Percentiles rank a stretch among this genome's conserved stretches.
Evolutionary conservation across 1,140 invertebrate species (phyloP).

Genomic region (Drosophila miranda): DNA sequence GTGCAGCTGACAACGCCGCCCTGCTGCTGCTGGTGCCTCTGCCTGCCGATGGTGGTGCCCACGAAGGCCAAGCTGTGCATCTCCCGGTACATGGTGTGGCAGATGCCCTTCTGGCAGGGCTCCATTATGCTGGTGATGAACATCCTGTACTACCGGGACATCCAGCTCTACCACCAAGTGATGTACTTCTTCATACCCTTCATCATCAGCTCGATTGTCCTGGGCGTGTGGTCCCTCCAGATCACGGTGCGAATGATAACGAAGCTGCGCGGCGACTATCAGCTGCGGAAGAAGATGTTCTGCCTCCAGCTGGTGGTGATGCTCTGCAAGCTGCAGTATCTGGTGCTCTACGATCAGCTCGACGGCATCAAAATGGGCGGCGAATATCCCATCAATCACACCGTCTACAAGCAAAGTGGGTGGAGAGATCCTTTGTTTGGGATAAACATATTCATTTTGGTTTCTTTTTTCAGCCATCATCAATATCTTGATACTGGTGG

Average conservation of each 20-base stretch:
- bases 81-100: conserved; percentile 72
- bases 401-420: conserved; percentile 77
- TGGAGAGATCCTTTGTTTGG: neutral
- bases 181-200: conserved; percentile 75
- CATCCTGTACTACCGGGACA: conserved; percentile 69
- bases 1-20: conserved; percentile 72
- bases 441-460: neutral
- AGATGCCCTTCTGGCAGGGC: conserved; percentile 80
- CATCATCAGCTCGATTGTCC: conserved; percentile 62
- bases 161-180: conserved; percentile 54
- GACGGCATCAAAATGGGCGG: conserved; percentile 63
- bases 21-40: conserved; percentile 71
- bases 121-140: conserved; percentile 77
- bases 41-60: conserved; percentile 62
- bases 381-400: conserved; percentile 77
- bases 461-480: conserved; percentile 59
- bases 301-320: conserved; percentile 71
- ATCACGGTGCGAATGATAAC: conserved; percentile 73
- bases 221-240: conserved; percentile 75
- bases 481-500: conserved; percentile 71
- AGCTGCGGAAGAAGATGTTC: conserved; percentile 78
- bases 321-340: conserved; percentile 74
- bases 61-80: conserved; percentile 68
- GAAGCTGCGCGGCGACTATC: conserved; percentile 61
- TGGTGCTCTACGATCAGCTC: conserved; percentile 70